Evolutionary conservation across 2,888 invertebrate genomes (phyloP).

Genomic region (Ceraclea dissimilis): DNA sequence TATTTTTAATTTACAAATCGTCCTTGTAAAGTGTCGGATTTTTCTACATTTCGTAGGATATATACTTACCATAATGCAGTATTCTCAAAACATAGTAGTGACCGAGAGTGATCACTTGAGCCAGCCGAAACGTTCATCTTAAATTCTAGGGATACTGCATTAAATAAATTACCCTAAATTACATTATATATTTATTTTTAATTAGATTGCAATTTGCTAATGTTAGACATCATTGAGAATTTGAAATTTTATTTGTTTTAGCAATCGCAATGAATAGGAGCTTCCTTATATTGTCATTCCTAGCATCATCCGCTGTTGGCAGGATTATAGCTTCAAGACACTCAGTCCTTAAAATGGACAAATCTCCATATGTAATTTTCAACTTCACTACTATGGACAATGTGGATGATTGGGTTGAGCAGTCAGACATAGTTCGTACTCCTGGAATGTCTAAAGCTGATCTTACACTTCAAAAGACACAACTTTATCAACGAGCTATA

Average conservation of each 20-base stretch:
- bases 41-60: too few species aligned
- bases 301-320: slow-evolving; percentile 10
- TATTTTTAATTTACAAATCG: too few species aligned
- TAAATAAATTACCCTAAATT: too few species aligned
- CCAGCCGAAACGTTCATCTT: too few species aligned
- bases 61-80: too few species aligned
- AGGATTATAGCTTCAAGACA: slow-evolving; percentile 11
- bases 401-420: slow-evolving; percentile 52
- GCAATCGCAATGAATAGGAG: slow-evolving; percentile 5
- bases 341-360: slow-evolving; percentile 5
- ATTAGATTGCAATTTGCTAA: too few species aligned
- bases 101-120: too few species aligned
- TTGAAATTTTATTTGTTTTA: slow-evolving; percentile 9
- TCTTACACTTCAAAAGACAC: slow-evolving; percentile 51
- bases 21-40: too few species aligned
- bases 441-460: slow-evolving; percentile 61
- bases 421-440: slow-evolving; percentile 56
- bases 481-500: slow-evolving; percentile 52
- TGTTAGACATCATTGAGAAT: too few species aligned
- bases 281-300: slow-evolving; percentile 6
- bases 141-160: too few species aligned
- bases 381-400: slow-evolving; percentile 50
- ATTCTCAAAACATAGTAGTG: too few species aligned
- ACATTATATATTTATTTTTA: too few species aligned
- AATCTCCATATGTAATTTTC: slow-evolving; percentile 34